Evolutionary conservation across 2,888 invertebrate species (phyloP), one percentile per base, ranked within the genome.

Genomic region (Drymonia ruficornis): DNA sequence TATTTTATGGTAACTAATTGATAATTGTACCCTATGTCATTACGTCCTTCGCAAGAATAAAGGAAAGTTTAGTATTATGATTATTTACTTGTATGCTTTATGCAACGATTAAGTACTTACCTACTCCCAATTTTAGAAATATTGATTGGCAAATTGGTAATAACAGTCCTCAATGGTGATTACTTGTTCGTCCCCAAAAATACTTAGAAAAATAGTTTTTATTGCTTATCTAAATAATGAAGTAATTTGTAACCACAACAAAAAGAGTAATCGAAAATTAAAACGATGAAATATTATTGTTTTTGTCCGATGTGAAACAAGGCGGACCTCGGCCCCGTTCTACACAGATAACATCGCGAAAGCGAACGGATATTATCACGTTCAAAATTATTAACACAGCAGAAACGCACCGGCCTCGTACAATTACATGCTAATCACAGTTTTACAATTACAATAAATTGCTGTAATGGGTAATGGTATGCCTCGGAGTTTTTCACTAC

Each of bases 371-470:
- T 72, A 73, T 70, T 70, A 76, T 78, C 73, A 67, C 59, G 61
- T 65, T 72, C 64, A 68, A 72, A 76, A 74, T 74, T 78, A 78
- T 79, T 76, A 70, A 72, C 77, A 71, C 70, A 65, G 75, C 73
- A 79, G 77, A 82, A 81, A 80, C 72, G 63, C 67, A 72, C 72
- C 68, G 55, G 55, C 55, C 50, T 34, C 52, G 55, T 53, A 74
- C 83, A 86, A 86, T 88, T 88, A 87, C 80, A 87, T 87, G 87
- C 81, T 89, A 88, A 89, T 89, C 79, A 81, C 76, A 65, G 67
- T 76, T 77, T 72, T 75, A 78, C 78, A 81, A 84, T 86, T 82
- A 80, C 78, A 73, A 74, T 80, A 71, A 76, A 76, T 74, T 73
- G 71, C 58, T 61, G 23, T 48, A 51, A 28, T 51, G n/a, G n/a